Evolutionary conservation across 2,797 vertebrate species (phyloP).

Genomic region (Semaprochilodus insignis): DNA sequence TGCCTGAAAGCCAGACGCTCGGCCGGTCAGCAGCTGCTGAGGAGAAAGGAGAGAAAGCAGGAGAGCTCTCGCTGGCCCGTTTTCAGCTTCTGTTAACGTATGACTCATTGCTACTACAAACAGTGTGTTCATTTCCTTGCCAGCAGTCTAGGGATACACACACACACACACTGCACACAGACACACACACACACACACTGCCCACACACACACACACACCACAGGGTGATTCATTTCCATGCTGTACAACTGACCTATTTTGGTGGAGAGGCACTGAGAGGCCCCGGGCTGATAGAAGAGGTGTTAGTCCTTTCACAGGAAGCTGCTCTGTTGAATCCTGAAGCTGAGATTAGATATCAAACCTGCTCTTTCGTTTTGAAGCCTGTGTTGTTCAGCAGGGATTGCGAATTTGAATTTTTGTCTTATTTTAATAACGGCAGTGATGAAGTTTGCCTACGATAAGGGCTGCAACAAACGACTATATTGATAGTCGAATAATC

Average conservation of each 20-base stretch:
- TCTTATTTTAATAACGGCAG: conserved; percentile 12
- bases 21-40: conserved; percentile 44
- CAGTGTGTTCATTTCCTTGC: conserved; percentile 71
- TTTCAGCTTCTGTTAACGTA: conserved; percentile 65
- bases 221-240: conserved; percentile 62
- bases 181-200: conserved; percentile 11
- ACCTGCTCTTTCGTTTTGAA: not conserved
- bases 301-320: conserved; percentile 64
- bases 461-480: too few species aligned
- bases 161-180: conserved; percentile 23
- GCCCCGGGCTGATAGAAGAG: conserved; percentile 19
- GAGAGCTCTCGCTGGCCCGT: conserved; percentile 45
- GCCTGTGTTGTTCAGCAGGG: conserved; percentile 3
- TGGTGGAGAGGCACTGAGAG: conserved; percentile 60
- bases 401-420: not conserved
- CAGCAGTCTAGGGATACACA: conserved; percentile 64
- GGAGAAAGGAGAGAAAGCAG: conserved; percentile 40
- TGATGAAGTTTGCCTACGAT: not conserved
- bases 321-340: conserved; percentile 52
- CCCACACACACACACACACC: conserved; percentile 9
- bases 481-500: too few species aligned
- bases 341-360: conserved; percentile 38
- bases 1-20: conserved; percentile 24
- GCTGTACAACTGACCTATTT: conserved; percentile 76
- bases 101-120: conserved; percentile 72